Base-by-base conservation (phyloP, 2,113 vertebrate species). In the Ploceus nigricollis region DNA sequence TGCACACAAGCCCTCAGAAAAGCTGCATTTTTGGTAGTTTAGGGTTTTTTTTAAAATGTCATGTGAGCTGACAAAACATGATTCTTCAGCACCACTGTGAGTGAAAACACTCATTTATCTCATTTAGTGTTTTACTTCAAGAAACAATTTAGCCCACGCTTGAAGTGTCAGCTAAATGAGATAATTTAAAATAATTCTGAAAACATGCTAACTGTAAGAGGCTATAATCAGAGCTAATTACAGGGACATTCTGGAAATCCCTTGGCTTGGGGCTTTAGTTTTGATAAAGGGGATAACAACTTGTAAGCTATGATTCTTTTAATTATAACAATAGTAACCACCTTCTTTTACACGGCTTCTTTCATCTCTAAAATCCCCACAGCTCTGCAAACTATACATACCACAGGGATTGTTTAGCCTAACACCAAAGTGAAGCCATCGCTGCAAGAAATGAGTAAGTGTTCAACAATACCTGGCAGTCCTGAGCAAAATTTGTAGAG, bases 191-290 rank as follows among this genome's bases (percentile, higher is more conserved):
- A 77, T 85, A 90, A 87, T 76, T 78, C 89, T 88, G 84, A 92
- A 88, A 84, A 87, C 89, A 91, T 10, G 42, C 35, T 91, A 89
- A 61, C 64, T 11, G 3, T 53, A 82, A 93, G 87, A 96, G 91
- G 53, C 88, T 96, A 69, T 92, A 92, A 97, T 96, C 92, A 95
- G 77, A 85, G 85, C 50, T 97, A 97, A 96, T 97, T 95, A 96
- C n/a, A 95, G 80, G 82, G 80, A 70, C 47, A 40, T 81, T 94
- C 82, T 95, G 76, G 87, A 96, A 97, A 95, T 87, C 82, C 85
- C 82, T 57, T 87, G 71, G 78, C 89, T 90, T 95, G 42, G 66
- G 73, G 85, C 84, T 90, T 85, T 79, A 61, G 68, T 80, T 93
- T 87, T 96, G 90, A 97, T 94, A 93, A 91, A 96, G 57, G 45